These are phyloP conservation scores for Neopelma chrysocephalum DNA, from an alignment of 2,797 vertebrate species.

Conservation along the genomic window DNA sequence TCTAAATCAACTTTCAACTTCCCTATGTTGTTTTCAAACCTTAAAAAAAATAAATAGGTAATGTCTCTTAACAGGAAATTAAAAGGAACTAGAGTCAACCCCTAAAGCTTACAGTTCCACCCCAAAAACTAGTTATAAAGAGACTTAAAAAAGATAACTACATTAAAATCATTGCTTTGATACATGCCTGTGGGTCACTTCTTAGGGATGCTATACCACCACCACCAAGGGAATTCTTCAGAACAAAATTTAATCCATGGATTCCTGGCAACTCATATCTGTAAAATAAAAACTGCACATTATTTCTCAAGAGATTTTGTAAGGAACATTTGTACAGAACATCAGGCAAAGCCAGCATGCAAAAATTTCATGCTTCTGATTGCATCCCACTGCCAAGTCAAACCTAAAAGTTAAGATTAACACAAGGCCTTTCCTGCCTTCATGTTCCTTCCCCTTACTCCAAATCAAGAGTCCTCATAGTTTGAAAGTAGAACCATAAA, in stretches of 20 bases:
- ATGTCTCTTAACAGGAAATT: background rate
- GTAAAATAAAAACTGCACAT: background rate
- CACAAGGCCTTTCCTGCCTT: background rate
- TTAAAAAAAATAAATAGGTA: background rate
- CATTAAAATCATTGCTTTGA: background rate
- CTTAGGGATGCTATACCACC: conserved; percentile 86
- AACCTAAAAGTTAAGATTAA: background rate
- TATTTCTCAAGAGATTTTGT: background rate
- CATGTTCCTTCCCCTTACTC: background rate
- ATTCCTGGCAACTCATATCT: conserved; percentile 87
- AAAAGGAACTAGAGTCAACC: background rate
- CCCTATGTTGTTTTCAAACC: background rate
- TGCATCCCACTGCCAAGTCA: background rate
- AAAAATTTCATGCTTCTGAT: background rate
- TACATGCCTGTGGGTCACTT: conserved; percentile 87
- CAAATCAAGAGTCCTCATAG: background rate
- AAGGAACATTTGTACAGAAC: background rate
- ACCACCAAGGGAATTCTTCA: conserved; percentile 84
- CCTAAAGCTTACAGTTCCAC: background rate
- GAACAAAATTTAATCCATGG: conserved; percentile 85
- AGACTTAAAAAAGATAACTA: background rate
- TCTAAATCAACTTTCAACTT: background rate
- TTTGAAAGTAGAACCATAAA: background rate
- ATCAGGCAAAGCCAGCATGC: background rate
- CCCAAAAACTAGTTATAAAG: background rate